Conservation (phyloP, 1,140 invertebrate species). For the Drosophila arizonae region DNA sequence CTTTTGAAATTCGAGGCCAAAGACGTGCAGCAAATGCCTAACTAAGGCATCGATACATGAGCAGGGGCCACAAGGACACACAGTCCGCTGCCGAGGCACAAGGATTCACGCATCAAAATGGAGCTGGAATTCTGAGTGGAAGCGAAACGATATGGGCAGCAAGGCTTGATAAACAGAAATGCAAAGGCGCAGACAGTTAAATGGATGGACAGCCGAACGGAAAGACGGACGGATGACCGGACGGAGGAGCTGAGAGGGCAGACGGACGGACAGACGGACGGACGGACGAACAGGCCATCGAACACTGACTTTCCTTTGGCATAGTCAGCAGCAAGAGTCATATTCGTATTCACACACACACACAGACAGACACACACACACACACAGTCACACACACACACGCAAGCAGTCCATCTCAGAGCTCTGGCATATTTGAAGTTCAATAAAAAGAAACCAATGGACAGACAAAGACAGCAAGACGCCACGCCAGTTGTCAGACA, state of each 20-base stretch:
- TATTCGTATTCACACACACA: background rate
- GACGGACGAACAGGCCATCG: background rate
- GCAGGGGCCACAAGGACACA: slow-evolving; percentile 6
- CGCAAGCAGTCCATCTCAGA: background rate
- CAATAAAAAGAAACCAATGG: slow-evolving; percentile 37
- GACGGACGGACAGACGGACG: too few relatives aligned
- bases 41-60: slow-evolving; percentile 31
- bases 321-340: slow-evolving; percentile 29
- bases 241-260: background rate
- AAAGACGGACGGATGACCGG: background rate
- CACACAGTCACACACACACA: background rate
- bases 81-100: background rate
- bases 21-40: slow-evolving; percentile 64
- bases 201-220: slow-evolving; percentile 7
- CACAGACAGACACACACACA: background rate
- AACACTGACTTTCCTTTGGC: slow-evolving; percentile 21
- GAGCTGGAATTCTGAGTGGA: slow-evolving; percentile 58
- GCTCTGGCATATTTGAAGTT: slow-evolving; percentile 48
- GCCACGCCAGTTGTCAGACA: slow-evolving; percentile 52
- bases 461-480: slow-evolving; percentile 18
- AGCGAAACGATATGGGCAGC: slow-evolving; percentile 41
- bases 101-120: slow-evolving; percentile 39
- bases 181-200: slow-evolving; percentile 26
- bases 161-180: slow-evolving; percentile 56
- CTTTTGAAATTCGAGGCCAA: slow-evolving; percentile 62